Base-by-base conservation (phyloP, 2,888 invertebrate species). In the Beris chalybata region DNA sequence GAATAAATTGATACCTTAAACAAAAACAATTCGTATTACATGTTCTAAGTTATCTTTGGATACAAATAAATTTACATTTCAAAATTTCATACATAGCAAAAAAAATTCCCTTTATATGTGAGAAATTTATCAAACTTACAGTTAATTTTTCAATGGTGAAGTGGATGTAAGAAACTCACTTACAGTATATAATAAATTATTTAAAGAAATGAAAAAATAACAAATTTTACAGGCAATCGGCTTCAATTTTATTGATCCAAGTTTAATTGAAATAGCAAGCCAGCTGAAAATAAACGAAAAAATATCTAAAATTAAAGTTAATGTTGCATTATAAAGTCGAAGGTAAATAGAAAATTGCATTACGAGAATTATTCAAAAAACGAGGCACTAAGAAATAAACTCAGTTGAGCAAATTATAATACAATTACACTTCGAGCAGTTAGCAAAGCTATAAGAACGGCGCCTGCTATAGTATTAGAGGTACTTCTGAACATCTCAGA, bases 1-100 rank as follows among this genome's bases (percentile, higher is more conserved):
- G 38, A 38, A 38, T 38, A 38, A 38, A 38, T 38, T 38, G 38
- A 7, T 38, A 38, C 38, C 5, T 38, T 9, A 9, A 38, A 9
- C 38, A 38, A 38, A 38, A 38, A 38, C 38, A 38, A 38, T 38
- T 38, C 38, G 9, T 38, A 38, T 38, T 22, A 22, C 22, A 38
- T 38, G 48, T 7, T 59, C 52, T 61, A 61, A 48, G 15, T 59
- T 48, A 59, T 61, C 61, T 61, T 61, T 61, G 61, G 61, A 50
- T 61, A 52, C 6, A 52, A 52, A 38, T 61, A 52, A 50, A 61
- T 50, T 38, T 61, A 61, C 38, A 11, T 50, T 61, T 38, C 50
- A 61, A 61, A 61, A 50, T 50, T 61, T 50, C 15, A 50, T 50
- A 61, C 52, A 38, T 61, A 50, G 38, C 50, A 58, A 61, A 52